These are phyloP conservation scores for Branchinecta lindahli DNA, from an alignment of 1,140 invertebrate species.

Conservation along the genomic window DNA sequence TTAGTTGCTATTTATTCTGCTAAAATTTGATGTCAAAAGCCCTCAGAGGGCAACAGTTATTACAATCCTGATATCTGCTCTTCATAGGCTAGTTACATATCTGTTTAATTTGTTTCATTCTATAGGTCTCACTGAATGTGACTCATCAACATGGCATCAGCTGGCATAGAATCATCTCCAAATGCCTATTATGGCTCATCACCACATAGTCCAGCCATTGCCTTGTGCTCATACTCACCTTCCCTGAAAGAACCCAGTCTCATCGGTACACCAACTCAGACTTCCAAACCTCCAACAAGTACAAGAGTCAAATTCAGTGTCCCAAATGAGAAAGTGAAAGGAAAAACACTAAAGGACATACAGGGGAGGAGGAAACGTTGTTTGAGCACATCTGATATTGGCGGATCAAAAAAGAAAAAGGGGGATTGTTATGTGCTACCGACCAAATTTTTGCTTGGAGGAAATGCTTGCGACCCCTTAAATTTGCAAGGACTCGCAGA, in stretches of 20 bases:
- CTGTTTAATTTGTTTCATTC: no score
- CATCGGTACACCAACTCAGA: neutral
- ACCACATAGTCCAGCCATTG: neutral
- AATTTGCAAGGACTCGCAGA: constrained; percentile 83
- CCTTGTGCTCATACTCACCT: neutral
- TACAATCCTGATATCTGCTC: no score
- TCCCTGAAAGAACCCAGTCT: constrained; percentile 1
- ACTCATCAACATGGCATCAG: neutral
- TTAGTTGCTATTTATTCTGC: no score
- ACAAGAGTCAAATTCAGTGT: neutral
- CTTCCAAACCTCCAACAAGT: neutral
- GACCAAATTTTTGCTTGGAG: constrained; percentile 83
- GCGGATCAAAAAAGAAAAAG: neutral
- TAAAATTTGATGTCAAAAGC: no score
- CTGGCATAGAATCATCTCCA: neutral
- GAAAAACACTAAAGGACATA: neutral
- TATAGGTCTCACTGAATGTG: no score
- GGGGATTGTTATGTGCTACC: constrained; percentile 43
- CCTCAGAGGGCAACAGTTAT: no score
- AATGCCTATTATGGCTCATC: neutral
- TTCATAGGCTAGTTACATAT: no score
- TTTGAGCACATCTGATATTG: neutral
- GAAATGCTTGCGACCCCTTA: constrained; percentile 84
- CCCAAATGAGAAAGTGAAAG: neutral
- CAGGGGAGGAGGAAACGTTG: neutral